Base-by-base conservation (phyloP, 2,797 vertebrate genomes). In the Brachyalestes nurse region DNA sequence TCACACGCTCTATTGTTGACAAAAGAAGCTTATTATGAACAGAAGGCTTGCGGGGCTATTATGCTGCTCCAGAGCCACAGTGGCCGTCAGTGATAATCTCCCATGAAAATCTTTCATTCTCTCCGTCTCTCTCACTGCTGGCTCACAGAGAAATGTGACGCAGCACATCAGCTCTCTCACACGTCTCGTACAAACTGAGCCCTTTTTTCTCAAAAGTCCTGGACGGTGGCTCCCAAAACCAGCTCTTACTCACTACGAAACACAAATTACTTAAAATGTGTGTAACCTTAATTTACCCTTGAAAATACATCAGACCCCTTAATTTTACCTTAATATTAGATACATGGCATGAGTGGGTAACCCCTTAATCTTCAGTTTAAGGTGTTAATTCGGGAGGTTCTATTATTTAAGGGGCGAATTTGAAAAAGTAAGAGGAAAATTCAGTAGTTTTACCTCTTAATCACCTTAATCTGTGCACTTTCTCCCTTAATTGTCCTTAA, bases 1-100 rank as follows among this genome's bases (percentile, higher is more conserved):
- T 62, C 40, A 34, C 71, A 69, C 23, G 49, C 45, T 16, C 66
- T n/a, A 72, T 79, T 85, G 79, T 85, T 67, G 47, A 79, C 66
- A 81, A 85, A 83, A 79, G 72, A 83, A 7, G 66, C 74, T 76
- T 79, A 75, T 66, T 75, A 51, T 64, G 45, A 81, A 79, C 65
- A 60, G 61, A 47, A 67, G 45, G 72, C 72, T 78, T 83, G 62
- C 82, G 78, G 67, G 77, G 67, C 28, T 62, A 42, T 75, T 69
- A 58, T 65, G 69, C 79, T 61, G 55, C 72, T 78, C 61, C 55
- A 42, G 61, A 79, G 57, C 53, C 60, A 45, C 74, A 60, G 65
- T 28, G 23, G 42, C 71, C 25, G 73, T 77, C 64, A 73, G 47
- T 23, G 47, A 80, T 72, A 64, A 80, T 86, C 82, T 80, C 38